A percentile compares a stretch with the other conserved stretches of the same genome.
These are phyloP conservation scores for Trachops cirrhosus DNA, from an alignment of 2,797 vertebrate genomes.

Conservation along the genomic window DNA sequence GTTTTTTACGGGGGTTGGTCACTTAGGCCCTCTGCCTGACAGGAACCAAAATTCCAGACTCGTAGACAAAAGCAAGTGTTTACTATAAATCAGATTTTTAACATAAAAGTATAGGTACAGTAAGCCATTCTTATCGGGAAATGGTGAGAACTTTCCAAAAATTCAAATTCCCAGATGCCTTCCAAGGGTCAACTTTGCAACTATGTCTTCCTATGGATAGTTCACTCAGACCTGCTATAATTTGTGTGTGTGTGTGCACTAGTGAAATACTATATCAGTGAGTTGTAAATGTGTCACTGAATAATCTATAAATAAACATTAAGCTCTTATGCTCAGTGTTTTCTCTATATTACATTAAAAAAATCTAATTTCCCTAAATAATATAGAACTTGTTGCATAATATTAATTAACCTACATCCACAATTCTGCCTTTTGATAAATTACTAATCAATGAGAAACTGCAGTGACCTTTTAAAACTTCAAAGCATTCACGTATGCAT, in stretches of 20 bases:
- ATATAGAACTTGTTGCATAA: not conserved
- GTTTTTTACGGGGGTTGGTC: not conserved
- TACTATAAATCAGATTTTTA: not conserved
- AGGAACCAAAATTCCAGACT: not conserved
- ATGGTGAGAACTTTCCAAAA: not conserved
- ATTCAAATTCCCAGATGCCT: not conserved
- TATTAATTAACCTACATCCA: not conserved
- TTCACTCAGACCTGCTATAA: not conserved
- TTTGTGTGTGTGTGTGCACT: not conserved
- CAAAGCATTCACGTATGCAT: not conserved
- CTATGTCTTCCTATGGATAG: not conserved
- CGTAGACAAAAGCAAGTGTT: not conserved
- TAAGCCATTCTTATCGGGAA: not conserved
- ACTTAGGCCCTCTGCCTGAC: not conserved
- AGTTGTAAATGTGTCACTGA: not conserved
- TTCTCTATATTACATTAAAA: not conserved
- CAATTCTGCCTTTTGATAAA: constrained; percentile 18
- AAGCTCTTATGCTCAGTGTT: not conserved
- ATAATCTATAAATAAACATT: not conserved
- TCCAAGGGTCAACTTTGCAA: not conserved
- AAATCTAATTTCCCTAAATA: constrained; percentile 2
- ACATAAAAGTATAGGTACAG: not conserved
- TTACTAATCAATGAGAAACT: not conserved
- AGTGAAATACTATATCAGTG: not conserved
- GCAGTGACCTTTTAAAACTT: not conserved